A percentile compares a stretch with the other conserved stretches of the same genome.
Evolutionary conservation across 30 jellyfish, hydroid and myxozoan genomes (phyloP).

Genomic region (Cassiopea andromeda): DNA sequence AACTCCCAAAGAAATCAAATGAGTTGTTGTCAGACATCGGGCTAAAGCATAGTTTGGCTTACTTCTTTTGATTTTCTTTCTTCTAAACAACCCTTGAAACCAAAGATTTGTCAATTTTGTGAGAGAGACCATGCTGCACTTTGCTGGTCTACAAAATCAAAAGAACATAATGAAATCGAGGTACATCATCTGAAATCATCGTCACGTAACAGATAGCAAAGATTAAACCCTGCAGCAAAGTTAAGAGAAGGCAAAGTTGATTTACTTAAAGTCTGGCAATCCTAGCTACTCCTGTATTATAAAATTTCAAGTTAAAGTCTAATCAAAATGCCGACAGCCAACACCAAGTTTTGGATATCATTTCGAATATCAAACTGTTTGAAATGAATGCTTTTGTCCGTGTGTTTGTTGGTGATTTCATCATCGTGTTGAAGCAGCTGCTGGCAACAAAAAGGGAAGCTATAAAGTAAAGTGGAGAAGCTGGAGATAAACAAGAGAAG

Average conservation of each 20-base stretch:
- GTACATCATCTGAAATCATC: not conserved
- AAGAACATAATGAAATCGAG: not conserved
- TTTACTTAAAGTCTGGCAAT: no score
- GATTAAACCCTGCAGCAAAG: no score
- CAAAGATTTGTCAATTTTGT: slow-evolving; percentile 54
- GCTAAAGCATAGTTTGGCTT: slow-evolving; percentile 68
- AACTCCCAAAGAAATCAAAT: slow-evolving; percentile 94
- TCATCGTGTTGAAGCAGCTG: slow-evolving; percentile 10
- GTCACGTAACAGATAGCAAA: not conserved
- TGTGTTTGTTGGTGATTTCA: not conserved
- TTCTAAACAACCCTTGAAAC: slow-evolving; percentile 86
- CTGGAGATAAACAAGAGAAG: not conserved
- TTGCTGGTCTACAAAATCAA: slow-evolving; percentile 3
- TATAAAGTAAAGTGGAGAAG: not conserved
- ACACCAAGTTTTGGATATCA: no score
- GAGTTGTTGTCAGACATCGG: slow-evolving; percentile 89
- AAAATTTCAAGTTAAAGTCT: no score
- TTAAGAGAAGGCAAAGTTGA: no score
- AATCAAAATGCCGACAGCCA: no score
- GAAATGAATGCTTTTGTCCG: not conserved
- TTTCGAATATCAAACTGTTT: no score
- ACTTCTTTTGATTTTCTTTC: slow-evolving; percentile 61
- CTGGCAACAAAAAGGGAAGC: not conserved
- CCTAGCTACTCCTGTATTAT: no score
- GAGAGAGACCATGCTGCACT: slow-evolving; percentile 27